Evolutionary conservation across 2,113 vertebrate species (phyloP).

Genomic region (Nansenia antarctica): DNA sequence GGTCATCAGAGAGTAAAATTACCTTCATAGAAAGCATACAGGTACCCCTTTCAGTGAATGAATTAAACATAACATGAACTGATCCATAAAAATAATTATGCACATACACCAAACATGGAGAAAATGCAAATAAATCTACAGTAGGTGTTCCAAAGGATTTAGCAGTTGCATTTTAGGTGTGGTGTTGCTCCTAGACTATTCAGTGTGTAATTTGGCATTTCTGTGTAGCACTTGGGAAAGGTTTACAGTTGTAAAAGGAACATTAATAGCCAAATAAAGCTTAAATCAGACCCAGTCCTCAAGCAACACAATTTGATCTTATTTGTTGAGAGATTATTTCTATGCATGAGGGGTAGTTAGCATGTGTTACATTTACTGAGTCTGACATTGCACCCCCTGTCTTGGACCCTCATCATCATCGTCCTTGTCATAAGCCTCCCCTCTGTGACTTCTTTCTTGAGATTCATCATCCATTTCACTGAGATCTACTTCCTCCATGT

Average conservation of each 20-base stretch:
- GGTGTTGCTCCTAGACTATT: too few relatives aligned
- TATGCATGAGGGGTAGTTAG: background rate
- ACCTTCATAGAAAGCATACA: conserved; percentile 79
- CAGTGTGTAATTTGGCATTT: background rate
- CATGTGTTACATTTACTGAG: conserved; percentile 65
- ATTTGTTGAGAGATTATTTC: background rate
- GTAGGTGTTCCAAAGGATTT: background rate
- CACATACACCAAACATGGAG: conserved; percentile 22
- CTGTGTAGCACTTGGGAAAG: background rate
- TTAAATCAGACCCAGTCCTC: background rate
- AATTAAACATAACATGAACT: conserved; percentile 25
- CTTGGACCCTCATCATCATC: conserved; percentile 75
- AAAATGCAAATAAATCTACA: background rate
- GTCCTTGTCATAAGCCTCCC: conserved; percentile 87
- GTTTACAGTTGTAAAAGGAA: background rate
- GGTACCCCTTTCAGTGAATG: conserved; percentile 16
- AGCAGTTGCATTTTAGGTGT: background rate
- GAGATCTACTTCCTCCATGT: conserved; percentile 93
- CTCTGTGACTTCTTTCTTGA: conserved; percentile 71
- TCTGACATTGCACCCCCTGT: conserved; percentile 90
- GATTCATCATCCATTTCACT: conserved; percentile 76
- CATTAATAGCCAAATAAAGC: background rate
- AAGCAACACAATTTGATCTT: background rate
- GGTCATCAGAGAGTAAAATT: conserved; percentile 27
- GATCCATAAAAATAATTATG: conserved; percentile 5